phyloP scores from a whole-genome alignment of 92 coral and sea anemone species.

The Palythoa grandiflora region DNA sequence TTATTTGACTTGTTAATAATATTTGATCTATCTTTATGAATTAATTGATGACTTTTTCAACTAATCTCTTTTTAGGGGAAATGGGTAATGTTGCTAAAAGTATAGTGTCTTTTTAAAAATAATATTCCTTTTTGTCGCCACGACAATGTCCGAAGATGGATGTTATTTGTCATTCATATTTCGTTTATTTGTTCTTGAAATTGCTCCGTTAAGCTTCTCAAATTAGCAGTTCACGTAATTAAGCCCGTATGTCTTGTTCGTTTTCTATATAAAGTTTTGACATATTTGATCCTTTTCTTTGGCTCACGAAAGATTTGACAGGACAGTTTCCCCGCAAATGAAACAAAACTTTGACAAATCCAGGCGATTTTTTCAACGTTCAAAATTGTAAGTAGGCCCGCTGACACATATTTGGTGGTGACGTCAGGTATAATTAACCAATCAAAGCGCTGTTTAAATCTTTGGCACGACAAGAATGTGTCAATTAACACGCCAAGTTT shows the following conservation, averaged over 20 bases:
- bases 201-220: conserved; percentile 6
- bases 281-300: background rate
- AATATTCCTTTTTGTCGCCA: background rate
- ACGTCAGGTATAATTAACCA: conserved; percentile 72
- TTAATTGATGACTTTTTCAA: background rate
- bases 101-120: too few relatives aligned
- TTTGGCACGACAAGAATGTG: conserved; percentile 87
- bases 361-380: background rate
- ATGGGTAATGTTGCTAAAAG: too few relatives aligned
- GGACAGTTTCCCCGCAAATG: background rate
- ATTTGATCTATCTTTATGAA: background rate
- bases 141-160: background rate
- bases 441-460: conserved; percentile 58
- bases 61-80: background rate
- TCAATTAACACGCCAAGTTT: conserved; percentile 83
- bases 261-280: background rate
- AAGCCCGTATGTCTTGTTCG: background rate
- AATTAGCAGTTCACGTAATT: conserved; percentile 33
- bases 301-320: background rate
- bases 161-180: conserved; percentile 28
- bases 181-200: conserved; percentile 21
- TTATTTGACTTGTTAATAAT: background rate
- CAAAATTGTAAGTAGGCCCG: conserved; percentile 45
- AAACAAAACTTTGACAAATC: background rate
- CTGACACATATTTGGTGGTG: conserved; percentile 74